Conservation (phyloP, 2,797 vertebrate genomes). For the Heliangelus exortis region DNA sequence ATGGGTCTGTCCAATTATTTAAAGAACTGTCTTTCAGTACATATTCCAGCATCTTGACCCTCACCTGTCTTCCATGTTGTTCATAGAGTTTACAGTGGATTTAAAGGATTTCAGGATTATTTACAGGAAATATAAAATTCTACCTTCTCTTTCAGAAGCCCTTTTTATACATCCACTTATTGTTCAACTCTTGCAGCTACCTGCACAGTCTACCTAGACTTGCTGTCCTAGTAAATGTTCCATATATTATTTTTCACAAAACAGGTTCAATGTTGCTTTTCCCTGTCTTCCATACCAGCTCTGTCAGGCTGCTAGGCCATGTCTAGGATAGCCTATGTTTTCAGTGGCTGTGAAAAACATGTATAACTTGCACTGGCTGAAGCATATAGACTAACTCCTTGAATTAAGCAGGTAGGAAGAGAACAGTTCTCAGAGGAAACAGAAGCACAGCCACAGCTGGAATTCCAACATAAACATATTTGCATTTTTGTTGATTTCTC, state of each 20-base stretch:
- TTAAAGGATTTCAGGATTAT: neutral
- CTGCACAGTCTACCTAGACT: neutral
- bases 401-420: neutral
- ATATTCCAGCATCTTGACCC: neutral
- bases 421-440: neutral
- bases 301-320: neutral
- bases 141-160: neutral
- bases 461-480: neutral
- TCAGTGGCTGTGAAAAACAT: neutral
- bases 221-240: neutral
- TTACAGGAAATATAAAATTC: neutral
- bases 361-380: neutral
- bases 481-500: neutral
- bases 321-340: neutral
- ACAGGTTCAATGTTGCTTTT: neutral
- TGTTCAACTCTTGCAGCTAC: neutral
- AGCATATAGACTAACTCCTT: neutral
- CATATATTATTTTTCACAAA: neutral
- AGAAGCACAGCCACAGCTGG: neutral
- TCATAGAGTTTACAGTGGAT: neutral
- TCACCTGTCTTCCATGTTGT: neutral
- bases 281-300: neutral
- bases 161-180: neutral
- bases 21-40: neutral
- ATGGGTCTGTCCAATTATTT: rapidly evolving